phyloP scores from a whole-genome alignment of 2,113 vertebrate genomes.

The Athene noctua region DNA sequence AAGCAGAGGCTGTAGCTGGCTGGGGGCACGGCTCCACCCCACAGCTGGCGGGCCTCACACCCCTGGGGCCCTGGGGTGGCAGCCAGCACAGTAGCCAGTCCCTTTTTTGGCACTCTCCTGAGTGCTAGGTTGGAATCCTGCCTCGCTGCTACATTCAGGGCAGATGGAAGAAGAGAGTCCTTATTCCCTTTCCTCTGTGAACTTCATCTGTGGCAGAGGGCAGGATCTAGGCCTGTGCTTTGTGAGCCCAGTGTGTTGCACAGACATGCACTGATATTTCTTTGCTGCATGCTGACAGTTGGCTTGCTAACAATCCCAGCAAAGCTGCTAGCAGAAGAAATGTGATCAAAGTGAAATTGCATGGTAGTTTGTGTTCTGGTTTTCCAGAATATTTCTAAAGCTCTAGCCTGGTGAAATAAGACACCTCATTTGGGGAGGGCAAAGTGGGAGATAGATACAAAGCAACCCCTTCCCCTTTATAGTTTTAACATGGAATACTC shows the following conservation, averaged over 20 bases:
- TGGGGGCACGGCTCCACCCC: slow-evolving; percentile 62
- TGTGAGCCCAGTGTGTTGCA: background rate
- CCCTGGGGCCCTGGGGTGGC: slow-evolving; percentile 59
- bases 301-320: background rate
- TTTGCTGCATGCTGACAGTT: background rate
- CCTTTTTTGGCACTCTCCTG: slow-evolving; percentile 65
- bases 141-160: slow-evolving; percentile 44
- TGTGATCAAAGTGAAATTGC: background rate
- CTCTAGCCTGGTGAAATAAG: background rate
- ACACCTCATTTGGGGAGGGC: background rate
- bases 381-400: background rate
- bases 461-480: background rate
- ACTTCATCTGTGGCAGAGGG: background rate
- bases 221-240: background rate
- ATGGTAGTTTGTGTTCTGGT: background rate
- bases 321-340: background rate
- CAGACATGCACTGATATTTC: background rate
- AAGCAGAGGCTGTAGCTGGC: slow-evolving; percentile 59
- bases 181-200: slow-evolving; percentile 36
- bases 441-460: background rate
- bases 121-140: slow-evolving; percentile 61
- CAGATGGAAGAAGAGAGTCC: slow-evolving; percentile 63
- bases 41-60: slow-evolving; percentile 59
- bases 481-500: background rate
- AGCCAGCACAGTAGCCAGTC: slow-evolving; percentile 69